Evolutionary conservation across 2,797 vertebrate genomes (phyloP).

Genomic region (Knipowitschia caucasica): DNA sequence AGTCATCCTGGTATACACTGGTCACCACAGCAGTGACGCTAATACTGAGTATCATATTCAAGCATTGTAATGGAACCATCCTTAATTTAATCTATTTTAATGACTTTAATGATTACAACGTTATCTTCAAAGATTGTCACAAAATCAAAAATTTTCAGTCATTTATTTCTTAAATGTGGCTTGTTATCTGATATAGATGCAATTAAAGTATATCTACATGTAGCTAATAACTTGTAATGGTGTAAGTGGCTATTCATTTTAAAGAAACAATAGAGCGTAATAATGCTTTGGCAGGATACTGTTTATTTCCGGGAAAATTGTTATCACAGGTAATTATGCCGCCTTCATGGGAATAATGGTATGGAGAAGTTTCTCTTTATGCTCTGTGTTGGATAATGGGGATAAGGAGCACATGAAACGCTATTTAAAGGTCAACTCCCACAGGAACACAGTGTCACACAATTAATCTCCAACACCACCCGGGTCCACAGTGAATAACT

Average conservation of each 20-base stretch:
- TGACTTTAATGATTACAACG: too few relatives aligned
- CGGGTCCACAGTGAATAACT: conserved; percentile 6
- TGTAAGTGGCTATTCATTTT: conserved; percentile 11
- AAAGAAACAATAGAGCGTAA: conserved; percentile 22
- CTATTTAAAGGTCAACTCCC: conserved; percentile 40
- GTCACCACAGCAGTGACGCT: too few relatives aligned
- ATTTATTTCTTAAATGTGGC: too few relatives aligned
- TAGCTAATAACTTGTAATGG: neutral
- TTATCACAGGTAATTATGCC: conserved; percentile 51
- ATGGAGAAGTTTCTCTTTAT: conserved; percentile 12
- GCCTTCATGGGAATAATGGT: conserved; percentile 24
- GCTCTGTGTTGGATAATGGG: conserved; percentile 37
- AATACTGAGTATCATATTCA: too few relatives aligned
- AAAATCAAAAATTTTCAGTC: too few relatives aligned
- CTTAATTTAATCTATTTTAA: too few relatives aligned
- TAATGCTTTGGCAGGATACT: conserved; percentile 38
- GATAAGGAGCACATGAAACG: conserved; percentile 22
- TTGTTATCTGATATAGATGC: too few relatives aligned
- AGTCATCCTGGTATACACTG: too few relatives aligned
- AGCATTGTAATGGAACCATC: too few relatives aligned
- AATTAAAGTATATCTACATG: too few relatives aligned
- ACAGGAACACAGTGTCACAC: conserved; percentile 4
- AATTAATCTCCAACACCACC: conserved; percentile 10
- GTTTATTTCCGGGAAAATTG: conserved; percentile 52
- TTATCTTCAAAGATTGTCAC: too few relatives aligned